Conservation (phyloP, 2,888 invertebrate species). For the Myathropa florea region DNA sequence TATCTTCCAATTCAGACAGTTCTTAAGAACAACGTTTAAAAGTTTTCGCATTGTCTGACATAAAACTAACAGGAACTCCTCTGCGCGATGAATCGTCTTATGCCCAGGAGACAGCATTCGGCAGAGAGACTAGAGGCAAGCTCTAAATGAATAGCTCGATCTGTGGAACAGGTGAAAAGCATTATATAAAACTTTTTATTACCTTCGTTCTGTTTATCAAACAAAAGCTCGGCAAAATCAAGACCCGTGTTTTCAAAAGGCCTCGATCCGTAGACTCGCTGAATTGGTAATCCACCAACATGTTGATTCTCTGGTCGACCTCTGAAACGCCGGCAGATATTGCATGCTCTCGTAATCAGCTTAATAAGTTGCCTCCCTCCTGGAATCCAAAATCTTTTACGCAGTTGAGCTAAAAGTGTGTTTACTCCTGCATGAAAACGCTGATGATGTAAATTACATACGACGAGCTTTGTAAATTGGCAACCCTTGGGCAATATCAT, state of each 20-base stretch:
- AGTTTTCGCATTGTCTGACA: too few species aligned
- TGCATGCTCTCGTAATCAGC: too few species aligned
- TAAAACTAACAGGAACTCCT: too few species aligned
- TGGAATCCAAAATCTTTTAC: background rate
- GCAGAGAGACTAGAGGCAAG: background rate
- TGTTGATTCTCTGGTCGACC: background rate
- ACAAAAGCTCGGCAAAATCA: background rate
- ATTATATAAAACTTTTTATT: background rate
- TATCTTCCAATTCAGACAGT: too few species aligned
- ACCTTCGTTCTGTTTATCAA: background rate
- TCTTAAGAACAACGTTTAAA: too few species aligned
- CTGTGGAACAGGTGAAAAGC: conserved; percentile 2
- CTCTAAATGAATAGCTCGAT: background rate
- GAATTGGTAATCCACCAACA: background rate
- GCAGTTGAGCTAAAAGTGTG: background rate
- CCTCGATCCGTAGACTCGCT: background rate
- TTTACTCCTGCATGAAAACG: background rate
- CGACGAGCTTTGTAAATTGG: background rate
- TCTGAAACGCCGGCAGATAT: too few species aligned
- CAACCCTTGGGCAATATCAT: background rate
- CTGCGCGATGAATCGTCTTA: too few species aligned
- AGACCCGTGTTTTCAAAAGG: background rate
- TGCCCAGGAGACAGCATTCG: conserved; percentile 6
- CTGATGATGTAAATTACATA: background rate
- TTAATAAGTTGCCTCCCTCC: too few species aligned